Conservation (phyloP, 1,140 invertebrate genomes). For the Drosophila malerkotliana region DNA sequence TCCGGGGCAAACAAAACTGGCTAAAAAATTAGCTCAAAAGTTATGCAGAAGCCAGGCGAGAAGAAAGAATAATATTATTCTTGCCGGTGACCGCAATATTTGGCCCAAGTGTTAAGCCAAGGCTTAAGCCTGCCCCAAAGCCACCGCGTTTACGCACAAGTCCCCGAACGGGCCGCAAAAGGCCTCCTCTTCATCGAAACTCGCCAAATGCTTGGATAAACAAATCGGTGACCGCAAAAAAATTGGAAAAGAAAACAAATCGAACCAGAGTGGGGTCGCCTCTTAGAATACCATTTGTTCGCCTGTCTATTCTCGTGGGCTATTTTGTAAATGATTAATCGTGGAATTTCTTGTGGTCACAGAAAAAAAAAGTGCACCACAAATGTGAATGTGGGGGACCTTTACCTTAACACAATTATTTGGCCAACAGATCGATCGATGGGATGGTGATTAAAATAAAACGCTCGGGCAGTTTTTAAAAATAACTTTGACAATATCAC, state of each 20-base stretch:
- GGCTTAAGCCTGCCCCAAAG: slow-evolving; percentile 54
- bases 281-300: slow-evolving; percentile 15
- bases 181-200: slow-evolving; percentile 30
- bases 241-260: slow-evolving; percentile 32
- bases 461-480: slow-evolving; percentile 45
- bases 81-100: slow-evolving; percentile 50
- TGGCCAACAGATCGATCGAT: slow-evolving; percentile 21
- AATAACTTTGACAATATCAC: slow-evolving; percentile 49
- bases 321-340: slow-evolving; percentile 41
- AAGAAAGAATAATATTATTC: slow-evolving; percentile 61
- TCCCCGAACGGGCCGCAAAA: slow-evolving; percentile 2
- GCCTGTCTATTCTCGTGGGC: slow-evolving; percentile 7
- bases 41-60: slow-evolving; percentile 41
- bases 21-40: slow-evolving; percentile 51
- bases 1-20: slow-evolving; percentile 27
- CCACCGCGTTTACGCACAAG: slow-evolving; percentile 55
- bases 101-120: slow-evolving; percentile 30
- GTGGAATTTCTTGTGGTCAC: slow-evolving; percentile 34
- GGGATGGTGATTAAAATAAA: slow-evolving; percentile 40
- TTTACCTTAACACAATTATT: slow-evolving; percentile 49
- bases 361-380: slow-evolving; percentile 12
- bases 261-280: slow-evolving; percentile 32
- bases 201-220: slow-evolving; percentile 55
- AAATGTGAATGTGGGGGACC: slow-evolving; percentile 30
- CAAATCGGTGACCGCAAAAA: slow-evolving; percentile 41